phyloP scores from a whole-genome alignment of 2,888 invertebrate genomes.

The Athrips mouffetella region DNA sequence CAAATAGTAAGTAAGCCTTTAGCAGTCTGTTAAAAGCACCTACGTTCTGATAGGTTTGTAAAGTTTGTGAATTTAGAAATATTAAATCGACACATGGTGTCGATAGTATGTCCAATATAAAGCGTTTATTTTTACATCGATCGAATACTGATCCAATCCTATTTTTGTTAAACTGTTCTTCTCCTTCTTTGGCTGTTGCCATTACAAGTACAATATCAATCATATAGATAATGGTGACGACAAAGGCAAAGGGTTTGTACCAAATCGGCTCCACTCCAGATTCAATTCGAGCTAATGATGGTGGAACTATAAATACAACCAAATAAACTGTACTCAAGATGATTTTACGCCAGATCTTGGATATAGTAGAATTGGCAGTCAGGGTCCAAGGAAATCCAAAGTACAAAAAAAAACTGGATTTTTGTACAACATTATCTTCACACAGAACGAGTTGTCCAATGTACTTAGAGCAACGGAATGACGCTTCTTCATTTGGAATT shows the following conservation, averaged over 20 bases:
- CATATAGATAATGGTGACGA: constrained; percentile 45
- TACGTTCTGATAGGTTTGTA: neutral
- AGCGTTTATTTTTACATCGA: constrained; percentile 46
- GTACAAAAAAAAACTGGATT: constrained; percentile 49
- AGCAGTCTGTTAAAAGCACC: constrained; percentile 37
- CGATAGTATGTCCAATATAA: constrained; percentile 49
- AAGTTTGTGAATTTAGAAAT: constrained; percentile 13
- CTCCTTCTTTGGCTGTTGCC: constrained; percentile 37
- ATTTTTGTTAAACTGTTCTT: neutral
- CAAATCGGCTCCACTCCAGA: constrained; percentile 29
- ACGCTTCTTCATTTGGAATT: constrained; percentile 42
- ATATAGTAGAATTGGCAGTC: constrained; percentile 44
- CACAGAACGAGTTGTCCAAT: constrained; percentile 61
- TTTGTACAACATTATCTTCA: constrained; percentile 43
- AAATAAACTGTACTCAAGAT: constrained; percentile 42
- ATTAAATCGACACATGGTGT: constrained; percentile 51
- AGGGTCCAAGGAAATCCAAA: constrained; percentile 58
- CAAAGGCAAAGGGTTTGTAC: constrained; percentile 46
- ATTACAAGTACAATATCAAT: constrained; percentile 50
- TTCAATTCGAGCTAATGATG: constrained; percentile 30
- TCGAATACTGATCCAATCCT: constrained; percentile 17
- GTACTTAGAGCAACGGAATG: constrained; percentile 63
- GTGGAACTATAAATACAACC: constrained; percentile 50
- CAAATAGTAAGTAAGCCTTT: constrained; percentile 41
- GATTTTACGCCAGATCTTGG: constrained; percentile 44